Conservation (phyloP, 2,797 vertebrate genomes). For the Galagoides demidoff region DNA sequence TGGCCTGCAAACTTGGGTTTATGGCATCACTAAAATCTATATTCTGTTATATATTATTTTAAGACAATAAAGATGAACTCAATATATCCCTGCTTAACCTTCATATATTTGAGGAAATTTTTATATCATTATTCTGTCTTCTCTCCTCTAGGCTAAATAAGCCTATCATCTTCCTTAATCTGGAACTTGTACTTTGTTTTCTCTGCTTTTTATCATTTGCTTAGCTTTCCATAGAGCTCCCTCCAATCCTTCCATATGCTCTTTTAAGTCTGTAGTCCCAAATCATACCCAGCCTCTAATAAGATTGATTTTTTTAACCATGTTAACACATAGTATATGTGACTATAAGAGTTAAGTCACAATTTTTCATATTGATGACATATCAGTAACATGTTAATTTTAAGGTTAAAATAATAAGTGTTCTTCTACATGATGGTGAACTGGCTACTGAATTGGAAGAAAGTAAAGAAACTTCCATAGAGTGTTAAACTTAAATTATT, state of each 20-base stretch:
- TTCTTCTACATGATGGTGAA: conserved; percentile 39
- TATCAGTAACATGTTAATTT: conserved; percentile 43
- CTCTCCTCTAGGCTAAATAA: conserved; percentile 56
- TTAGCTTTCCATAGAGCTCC: not conserved
- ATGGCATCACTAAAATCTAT: conserved; percentile 30
- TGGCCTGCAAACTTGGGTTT: not conserved
- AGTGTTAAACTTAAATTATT: not conserved
- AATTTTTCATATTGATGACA: conserved; percentile 39
- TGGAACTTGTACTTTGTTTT: conserved; percentile 54
- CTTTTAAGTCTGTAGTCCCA: conserved; percentile 24
- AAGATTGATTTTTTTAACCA: conserved; percentile 47
- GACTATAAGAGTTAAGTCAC: conserved; percentile 33
- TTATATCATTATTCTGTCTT: conserved; percentile 38
- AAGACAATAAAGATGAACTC: conserved; percentile 2
- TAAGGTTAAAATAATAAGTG: not conserved
- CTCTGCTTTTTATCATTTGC: conserved; percentile 47
- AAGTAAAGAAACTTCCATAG: not conserved
- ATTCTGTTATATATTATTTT: conserved; percentile 24
- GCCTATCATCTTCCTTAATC: conserved; percentile 40
- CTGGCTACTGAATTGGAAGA: conserved; percentile 7
- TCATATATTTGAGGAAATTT: conserved; percentile 44
- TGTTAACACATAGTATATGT: not conserved
- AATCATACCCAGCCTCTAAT: not conserved
- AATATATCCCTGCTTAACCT: conserved; percentile 31
- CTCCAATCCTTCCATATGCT: conserved; percentile 19